phyloP scores from a whole-genome alignment of 92 coral and sea anemone species.

The Bergia sp. region DNA sequence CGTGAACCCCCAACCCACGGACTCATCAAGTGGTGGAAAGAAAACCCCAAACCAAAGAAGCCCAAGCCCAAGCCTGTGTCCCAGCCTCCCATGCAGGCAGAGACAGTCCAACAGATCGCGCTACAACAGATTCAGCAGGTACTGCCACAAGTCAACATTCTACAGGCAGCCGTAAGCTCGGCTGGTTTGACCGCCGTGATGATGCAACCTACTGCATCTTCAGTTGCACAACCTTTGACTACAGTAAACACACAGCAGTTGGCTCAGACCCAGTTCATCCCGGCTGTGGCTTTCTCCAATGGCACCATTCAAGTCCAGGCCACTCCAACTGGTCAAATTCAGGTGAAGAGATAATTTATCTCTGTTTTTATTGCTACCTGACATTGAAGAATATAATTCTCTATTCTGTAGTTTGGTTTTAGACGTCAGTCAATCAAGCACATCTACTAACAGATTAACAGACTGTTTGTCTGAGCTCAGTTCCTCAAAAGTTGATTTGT shows the following conservation, averaged over 20 bases:
- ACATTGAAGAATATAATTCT: no score
- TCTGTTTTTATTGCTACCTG: not conserved
- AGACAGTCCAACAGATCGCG: conserved; percentile 87
- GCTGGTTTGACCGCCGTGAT: conserved; percentile 89
- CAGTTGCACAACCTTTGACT: conserved; percentile 71
- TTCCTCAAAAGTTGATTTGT: no score
- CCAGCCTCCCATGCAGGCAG: conserved; percentile 69
- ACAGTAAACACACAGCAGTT: conserved; percentile 73
- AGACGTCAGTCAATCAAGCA: not conserved
- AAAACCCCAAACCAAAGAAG: conserved; percentile 97
- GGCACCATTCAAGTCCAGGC: conserved; percentile 85
- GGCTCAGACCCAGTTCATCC: conserved; percentile 78
- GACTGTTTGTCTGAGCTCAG: no score
- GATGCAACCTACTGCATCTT: conserved; percentile 79
- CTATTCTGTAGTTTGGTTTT: no score
- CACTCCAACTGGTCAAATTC: conserved; percentile 27
- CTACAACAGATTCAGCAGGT: conserved; percentile 86
- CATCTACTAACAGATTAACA: not conserved
- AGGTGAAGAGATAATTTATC: not conserved
- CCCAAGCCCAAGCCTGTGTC: conserved; percentile 83
- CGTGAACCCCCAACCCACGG: conserved; percentile 99
- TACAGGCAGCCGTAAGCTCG: conserved; percentile 91
- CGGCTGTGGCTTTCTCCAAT: conserved; percentile 77
- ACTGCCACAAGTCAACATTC: conserved; percentile 83
- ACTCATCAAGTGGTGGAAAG: conserved; percentile 98